phyloP scores from a whole-genome alignment of 2,888 invertebrate species.

The Lissonota sp. region DNA sequence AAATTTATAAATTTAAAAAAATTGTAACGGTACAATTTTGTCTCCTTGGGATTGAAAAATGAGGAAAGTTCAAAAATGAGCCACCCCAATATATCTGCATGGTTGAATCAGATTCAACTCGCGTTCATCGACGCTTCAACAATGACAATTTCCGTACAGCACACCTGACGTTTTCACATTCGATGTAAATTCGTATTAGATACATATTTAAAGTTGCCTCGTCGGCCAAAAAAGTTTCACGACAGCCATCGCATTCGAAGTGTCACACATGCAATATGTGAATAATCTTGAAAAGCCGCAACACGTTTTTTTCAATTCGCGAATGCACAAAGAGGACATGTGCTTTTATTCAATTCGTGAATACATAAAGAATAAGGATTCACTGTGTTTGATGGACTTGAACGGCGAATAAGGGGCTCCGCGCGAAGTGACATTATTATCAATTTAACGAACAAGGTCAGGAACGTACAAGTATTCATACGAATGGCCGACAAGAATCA shows the following conservation, averaged over 20 bases:
- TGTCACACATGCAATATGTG: background rate
- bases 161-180: conserved; percentile 58
- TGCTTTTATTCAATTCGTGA: background rate
- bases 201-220: conserved; percentile 23
- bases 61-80: too few relatives aligned
- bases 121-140: conserved; percentile 56
- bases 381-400: too few relatives aligned
- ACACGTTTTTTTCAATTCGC: background rate
- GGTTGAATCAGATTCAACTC: conserved; percentile 1
- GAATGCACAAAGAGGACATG: background rate
- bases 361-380: conserved; percentile 8
- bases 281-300: background rate
- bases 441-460: conserved; percentile 64
- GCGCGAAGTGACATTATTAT: conserved; percentile 49
- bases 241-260: background rate
- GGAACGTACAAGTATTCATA: conserved; percentile 32
- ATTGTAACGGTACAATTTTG: too few relatives aligned
- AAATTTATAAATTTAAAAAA: too few relatives aligned
- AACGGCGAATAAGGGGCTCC: too few relatives aligned
- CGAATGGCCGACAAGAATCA: conserved; percentile 58
- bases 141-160: conserved; percentile 39
- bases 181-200: conserved; percentile 24
- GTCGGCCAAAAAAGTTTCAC: background rate
- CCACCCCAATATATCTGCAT: background rate
- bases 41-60: too few relatives aligned